Percentiles rank a stretch among this genome's conserved stretches.
These are phyloP conservation scores for Eudasyphora cyanicolor DNA, from an alignment of 2,888 invertebrate genomes.

Conservation along the genomic window DNA sequence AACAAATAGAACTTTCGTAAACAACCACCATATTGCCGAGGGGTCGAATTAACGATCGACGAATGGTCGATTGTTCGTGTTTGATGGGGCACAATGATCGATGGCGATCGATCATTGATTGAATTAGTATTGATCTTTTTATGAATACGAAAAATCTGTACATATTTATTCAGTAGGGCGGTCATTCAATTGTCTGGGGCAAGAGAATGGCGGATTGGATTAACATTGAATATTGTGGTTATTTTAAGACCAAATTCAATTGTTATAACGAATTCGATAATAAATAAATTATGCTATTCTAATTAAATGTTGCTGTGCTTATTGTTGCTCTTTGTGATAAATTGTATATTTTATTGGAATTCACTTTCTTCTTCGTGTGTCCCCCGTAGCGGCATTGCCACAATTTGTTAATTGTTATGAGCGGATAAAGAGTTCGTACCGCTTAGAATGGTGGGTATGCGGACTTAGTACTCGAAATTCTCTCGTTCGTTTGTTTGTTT, in stretches of 20 bases:
- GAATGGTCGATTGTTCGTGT: no score
- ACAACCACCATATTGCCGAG: constrained; percentile 4
- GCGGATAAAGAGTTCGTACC: not conserved
- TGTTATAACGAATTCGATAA: not conserved
- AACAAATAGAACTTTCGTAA: not conserved
- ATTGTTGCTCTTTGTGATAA: not conserved
- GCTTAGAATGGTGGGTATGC: no score
- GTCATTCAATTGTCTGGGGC: no score
- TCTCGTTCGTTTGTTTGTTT: not conserved
- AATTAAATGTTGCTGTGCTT: not conserved
- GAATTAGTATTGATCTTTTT: not conserved
- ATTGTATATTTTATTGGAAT: not conserved
- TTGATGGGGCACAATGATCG: constrained; percentile 13
- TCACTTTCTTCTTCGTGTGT: not conserved
- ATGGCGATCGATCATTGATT: constrained; percentile 25
- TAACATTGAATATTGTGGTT: constrained; percentile 1
- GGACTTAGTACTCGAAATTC: no score
- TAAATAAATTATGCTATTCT: not conserved
- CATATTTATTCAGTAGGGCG: not conserved
- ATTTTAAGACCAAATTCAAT: not conserved
- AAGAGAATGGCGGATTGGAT: no score
- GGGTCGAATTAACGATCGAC: not conserved
- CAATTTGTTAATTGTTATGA: constrained; percentile 20
- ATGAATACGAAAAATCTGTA: not conserved
- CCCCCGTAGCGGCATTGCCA: not conserved